Evolutionary conservation across 2,888 invertebrate genomes (phyloP).

Genomic region (Tetragnatha montana): DNA sequence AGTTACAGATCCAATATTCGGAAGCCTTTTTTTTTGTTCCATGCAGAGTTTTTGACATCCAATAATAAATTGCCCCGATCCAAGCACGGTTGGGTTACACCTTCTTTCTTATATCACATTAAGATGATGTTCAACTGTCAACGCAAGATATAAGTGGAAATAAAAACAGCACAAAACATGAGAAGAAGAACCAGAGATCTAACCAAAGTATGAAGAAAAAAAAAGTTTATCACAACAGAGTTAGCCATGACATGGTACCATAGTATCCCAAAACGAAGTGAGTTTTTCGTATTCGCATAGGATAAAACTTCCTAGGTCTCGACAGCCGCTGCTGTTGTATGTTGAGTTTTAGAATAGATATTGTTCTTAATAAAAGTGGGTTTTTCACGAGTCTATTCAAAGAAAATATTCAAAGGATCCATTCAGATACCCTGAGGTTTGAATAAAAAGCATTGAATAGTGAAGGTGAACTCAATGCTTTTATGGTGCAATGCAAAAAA

Average conservation of each 20-base stretch:
- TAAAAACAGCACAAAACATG: not conserved
- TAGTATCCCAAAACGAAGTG: not conserved
- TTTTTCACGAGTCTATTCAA: too few species aligned
- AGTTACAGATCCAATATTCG: conserved; percentile 6
- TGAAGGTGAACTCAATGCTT: too few species aligned
- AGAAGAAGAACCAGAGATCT: not conserved
- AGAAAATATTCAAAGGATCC: not conserved
- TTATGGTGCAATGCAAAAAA: too few species aligned
- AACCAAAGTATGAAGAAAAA: not conserved
- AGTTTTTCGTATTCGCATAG: not conserved
- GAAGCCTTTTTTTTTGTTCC: not conserved
- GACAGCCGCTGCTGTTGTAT: not conserved
- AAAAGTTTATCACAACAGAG: conserved; percentile 25
- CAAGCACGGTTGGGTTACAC: not conserved
- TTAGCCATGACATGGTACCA: conserved; percentile 12
- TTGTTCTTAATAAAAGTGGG: not conserved
- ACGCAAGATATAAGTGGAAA: conserved; percentile 11
- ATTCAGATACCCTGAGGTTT: not conserved
- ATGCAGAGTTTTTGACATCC: conserved; percentile 25
- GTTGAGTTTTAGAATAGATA: not conserved
- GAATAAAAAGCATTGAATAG: not conserved
- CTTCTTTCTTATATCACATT: conserved; percentile 22
- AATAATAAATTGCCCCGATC: conserved; percentile 26
- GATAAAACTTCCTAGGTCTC: not conserved
- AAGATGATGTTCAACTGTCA: conserved; percentile 20